A percentile compares a stretch with the other conserved stretches of the same genome.
Evolutionary conservation across 2,888 invertebrate genomes (phyloP).

Genomic region (Matsumyia berberina): DNA sequence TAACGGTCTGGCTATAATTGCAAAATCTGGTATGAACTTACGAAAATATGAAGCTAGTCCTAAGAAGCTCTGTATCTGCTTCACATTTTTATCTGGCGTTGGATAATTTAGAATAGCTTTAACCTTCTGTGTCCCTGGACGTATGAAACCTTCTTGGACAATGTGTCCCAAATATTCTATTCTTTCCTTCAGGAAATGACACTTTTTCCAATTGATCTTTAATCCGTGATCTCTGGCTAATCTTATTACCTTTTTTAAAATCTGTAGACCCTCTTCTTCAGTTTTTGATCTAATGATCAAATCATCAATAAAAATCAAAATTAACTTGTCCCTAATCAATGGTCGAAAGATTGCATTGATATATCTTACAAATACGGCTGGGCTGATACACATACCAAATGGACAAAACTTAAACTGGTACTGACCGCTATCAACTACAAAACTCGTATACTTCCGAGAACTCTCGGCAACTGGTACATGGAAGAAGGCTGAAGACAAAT

Average conservation of each 20-base stretch:
- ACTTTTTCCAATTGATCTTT: slow-evolving; percentile 33
- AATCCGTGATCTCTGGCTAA: slow-evolving; percentile 18
- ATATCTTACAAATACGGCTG: slow-evolving; percentile 24
- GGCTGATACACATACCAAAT: slow-evolving; percentile 46
- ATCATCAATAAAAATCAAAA: slow-evolving; percentile 30
- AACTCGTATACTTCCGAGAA: slow-evolving; percentile 47
- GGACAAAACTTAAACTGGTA: slow-evolving; percentile 47
- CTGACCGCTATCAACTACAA: slow-evolving; percentile 41
- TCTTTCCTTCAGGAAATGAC: slow-evolving; percentile 10
- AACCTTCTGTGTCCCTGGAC: slow-evolving; percentile 28
- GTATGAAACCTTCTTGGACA: slow-evolving; percentile 14
- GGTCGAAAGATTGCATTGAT: slow-evolving; percentile 18
- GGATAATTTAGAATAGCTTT: slow-evolving; percentile 42
- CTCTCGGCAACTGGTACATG: slow-evolving; percentile 43
- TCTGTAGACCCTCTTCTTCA: slow-evolving; percentile 13
- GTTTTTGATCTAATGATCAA: slow-evolving; percentile 28
- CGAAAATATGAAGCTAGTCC: slow-evolving; percentile 28
- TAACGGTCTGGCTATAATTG: slow-evolving; percentile 79
- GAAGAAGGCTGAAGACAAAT: slow-evolving; percentile 44
- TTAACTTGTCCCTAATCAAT: slow-evolving; percentile 77
- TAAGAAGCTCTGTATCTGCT: slow-evolving; percentile 20
- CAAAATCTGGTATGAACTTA: slow-evolving; percentile 72
- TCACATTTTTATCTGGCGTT: slow-evolving; percentile 27
- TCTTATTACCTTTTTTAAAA: slow-evolving; percentile 14
- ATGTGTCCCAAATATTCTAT: slow-evolving; percentile 49